These are phyloP conservation scores for Drepana falcataria DNA, from an alignment of 2,888 invertebrate species.

Conservation along the genomic window DNA sequence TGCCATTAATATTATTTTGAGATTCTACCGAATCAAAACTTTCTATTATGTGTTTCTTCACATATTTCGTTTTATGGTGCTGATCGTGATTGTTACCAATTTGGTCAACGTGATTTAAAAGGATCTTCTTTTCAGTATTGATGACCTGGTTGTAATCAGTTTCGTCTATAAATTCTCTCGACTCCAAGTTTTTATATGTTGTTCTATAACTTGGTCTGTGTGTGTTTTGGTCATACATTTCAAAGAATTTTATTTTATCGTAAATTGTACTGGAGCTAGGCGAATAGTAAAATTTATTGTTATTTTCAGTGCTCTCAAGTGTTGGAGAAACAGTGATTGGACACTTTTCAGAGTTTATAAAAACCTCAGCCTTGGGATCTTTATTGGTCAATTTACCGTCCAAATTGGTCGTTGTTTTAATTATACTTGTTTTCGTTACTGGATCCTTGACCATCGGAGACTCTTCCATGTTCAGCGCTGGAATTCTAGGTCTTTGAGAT, in stretches of 20 bases:
- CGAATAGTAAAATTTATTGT: not conserved
- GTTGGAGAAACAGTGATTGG: not conserved
- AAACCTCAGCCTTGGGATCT: not conserved
- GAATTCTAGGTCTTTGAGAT: conserved; percentile 1
- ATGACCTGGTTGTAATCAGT: conserved; percentile 14
- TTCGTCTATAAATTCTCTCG: conserved; percentile 12
- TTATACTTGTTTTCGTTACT: not conserved
- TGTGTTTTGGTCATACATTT: conserved; percentile 56
- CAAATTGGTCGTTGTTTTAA: not conserved
- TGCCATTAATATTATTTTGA: not conserved
- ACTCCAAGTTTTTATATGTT: conserved; percentile 10
- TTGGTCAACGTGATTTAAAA: conserved; percentile 34
- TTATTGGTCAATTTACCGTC: not conserved
- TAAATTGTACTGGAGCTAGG: conserved; percentile 22
- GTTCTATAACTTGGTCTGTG: conserved; percentile 6
- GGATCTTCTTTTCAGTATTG: conserved; percentile 16
- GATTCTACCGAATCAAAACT: conserved; percentile 3
- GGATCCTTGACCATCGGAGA: not conserved
- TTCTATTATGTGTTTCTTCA: conserved; percentile 38
- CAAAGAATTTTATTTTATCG: conserved; percentile 65
- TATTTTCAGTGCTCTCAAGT: not conserved
- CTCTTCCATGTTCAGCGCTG: conserved; percentile 2
- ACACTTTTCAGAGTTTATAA: not conserved
- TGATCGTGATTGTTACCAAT: conserved; percentile 21
- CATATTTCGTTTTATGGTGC: conserved; percentile 27